phyloP scores from a whole-genome alignment of 2,113 vertebrate genomes.

The Embiotoca jacksoni region DNA sequence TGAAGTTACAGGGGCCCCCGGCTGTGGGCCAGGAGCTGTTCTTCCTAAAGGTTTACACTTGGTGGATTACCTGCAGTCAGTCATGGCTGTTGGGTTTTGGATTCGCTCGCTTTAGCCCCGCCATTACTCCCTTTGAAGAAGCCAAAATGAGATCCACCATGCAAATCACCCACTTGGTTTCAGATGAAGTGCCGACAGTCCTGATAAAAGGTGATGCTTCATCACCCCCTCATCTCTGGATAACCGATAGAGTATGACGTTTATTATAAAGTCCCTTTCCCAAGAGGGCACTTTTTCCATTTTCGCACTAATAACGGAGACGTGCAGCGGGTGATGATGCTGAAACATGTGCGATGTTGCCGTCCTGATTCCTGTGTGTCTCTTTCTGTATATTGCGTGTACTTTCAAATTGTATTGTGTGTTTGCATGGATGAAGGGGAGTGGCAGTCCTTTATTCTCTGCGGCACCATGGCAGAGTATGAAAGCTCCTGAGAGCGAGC shows the following conservation, averaged over 20 bases:
- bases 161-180: conserved; percentile 48
- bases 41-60: conserved; percentile 51
- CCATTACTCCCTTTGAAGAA: conserved; percentile 36
- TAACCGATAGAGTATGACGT: conserved; percentile 24
- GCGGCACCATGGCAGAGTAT: conserved; percentile 25
- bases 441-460: conserved; percentile 10
- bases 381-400: background rate
- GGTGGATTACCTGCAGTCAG: conserved; percentile 67
- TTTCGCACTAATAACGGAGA: conserved; percentile 59
- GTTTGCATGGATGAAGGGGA: conserved; percentile 36
- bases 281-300: conserved; percentile 37
- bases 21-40: background rate
- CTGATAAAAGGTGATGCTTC: conserved; percentile 17
- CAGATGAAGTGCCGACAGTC: conserved; percentile 25
- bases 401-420: conserved; percentile 10
- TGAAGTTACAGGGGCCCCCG: background rate
- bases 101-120: conserved; percentile 63
- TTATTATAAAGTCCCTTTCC: conserved; percentile 53
- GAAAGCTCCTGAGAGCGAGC: conserved; percentile 39
- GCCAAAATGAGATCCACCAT: conserved; percentile 56
- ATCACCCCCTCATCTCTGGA: conserved; percentile 2
- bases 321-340: conserved; percentile 14
- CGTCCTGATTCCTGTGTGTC: conserved; percentile 4
- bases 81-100: conserved; percentile 70
- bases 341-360: background rate